These are phyloP conservation scores for Caenorhabditis sp. DNA, from an alignment of 2,888 invertebrate genomes.

Conservation along the genomic window DNA sequence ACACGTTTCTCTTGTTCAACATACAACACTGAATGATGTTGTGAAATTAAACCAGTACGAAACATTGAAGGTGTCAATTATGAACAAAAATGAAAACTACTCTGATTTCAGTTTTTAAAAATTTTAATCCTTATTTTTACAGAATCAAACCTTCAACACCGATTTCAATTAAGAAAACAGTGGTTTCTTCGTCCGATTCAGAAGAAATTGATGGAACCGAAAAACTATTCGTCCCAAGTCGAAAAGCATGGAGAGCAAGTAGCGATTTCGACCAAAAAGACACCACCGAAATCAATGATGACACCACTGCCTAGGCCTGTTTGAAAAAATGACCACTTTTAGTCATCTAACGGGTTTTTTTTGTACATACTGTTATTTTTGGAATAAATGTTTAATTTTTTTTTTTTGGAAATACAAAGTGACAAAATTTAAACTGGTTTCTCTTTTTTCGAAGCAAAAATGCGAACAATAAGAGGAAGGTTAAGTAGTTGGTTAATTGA, in stretches of 20 bases:
- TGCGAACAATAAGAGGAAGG: background rate
- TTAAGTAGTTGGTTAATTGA: background rate
- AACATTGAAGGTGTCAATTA: too few relatives aligned
- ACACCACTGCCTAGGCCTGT: constrained; percentile 17
- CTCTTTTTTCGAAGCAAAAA: background rate
- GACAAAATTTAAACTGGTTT: background rate
- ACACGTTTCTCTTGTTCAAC: too few relatives aligned
- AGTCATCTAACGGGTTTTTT: background rate
- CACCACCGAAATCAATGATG: constrained; percentile 1
- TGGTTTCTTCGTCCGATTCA: constrained; percentile 52
- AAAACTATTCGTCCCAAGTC: constrained; percentile 58
- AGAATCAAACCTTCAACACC: background rate
- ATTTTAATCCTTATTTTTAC: too few relatives aligned
- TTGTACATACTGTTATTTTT: background rate
- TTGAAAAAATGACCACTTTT: background rate
- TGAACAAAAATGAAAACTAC: too few relatives aligned
- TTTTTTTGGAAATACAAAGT: background rate
- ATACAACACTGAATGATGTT: too few relatives aligned
- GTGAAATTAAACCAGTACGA: too few relatives aligned
- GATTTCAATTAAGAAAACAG: background rate
- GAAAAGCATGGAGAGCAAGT: constrained; percentile 51
- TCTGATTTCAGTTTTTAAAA: too few relatives aligned
- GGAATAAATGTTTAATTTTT: background rate
- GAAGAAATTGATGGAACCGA: constrained; percentile 59
- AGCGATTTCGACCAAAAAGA: constrained; percentile 62